phyloP scores from a whole-genome alignment of 1,140 invertebrate genomes.

The Metopolophium dirhodum region DNA sequence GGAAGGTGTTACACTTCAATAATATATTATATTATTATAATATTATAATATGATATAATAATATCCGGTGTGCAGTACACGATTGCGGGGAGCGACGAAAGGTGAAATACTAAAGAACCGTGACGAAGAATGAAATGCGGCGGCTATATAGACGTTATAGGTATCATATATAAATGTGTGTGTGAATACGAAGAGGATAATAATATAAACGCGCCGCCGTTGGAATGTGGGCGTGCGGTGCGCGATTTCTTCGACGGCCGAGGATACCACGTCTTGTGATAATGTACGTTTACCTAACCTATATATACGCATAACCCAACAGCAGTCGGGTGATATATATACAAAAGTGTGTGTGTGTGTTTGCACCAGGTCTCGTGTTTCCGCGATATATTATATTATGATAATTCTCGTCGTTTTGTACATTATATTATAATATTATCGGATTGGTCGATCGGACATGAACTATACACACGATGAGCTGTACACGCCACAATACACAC shows the following conservation, averaged over 20 bases:
- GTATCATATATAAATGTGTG: neutral
- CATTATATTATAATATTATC: constrained; percentile 20
- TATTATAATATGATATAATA: neutral
- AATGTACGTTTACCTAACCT: neutral
- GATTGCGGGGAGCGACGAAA: neutral
- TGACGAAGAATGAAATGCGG: neutral
- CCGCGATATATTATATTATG: constrained; percentile 21
- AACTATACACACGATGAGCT: neutral
- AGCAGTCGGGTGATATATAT: neutral
- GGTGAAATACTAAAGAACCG: neutral
- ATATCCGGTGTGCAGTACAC: neutral
- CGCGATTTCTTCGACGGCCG: constrained; percentile 6
- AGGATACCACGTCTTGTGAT: neutral
- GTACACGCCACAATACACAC: neutral
- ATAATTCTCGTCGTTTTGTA: constrained; percentile 6
- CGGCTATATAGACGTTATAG: constrained; percentile 1
- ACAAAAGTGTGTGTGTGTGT: neutral
- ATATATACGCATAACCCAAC: neutral
- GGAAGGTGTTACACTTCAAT: neutral
- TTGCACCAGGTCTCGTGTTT: neutral
- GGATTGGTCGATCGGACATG: neutral
- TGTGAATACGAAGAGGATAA: neutral
- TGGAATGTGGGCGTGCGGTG: neutral
- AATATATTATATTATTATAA: neutral
- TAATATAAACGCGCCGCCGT: neutral